Conservation (phyloP, 1,140 invertebrate species). For the honey bee (Apis mellifera) region Amel_HAv3.1 CM009933.2:3836001-3836500, state of each 20-base stretch:
- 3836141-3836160: not conserved
- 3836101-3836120: not conserved
- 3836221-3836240: not conserved
- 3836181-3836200: not conserved
- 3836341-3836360: constrained; percentile 67
- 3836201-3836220: not conserved
- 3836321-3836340: constrained; percentile 54
- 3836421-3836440: constrained; percentile 65
- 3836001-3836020: constrained; percentile 21
- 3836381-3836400: constrained; percentile 38
- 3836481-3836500: constrained; percentile 17
- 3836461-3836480: constrained; percentile 50
- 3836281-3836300: constrained; percentile 46
- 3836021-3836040: constrained; percentile 56
- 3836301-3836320: constrained; percentile 58
- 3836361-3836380: constrained; percentile 65
- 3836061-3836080: constrained; percentile 31
- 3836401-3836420: constrained; percentile 60
- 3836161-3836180: not conserved
- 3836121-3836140: not conserved
- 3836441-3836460: constrained; percentile 59
- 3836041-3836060: constrained; percentile 68
- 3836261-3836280: constrained; percentile 21
- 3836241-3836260: constrained; percentile 26
- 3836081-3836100: not conserved